Base-by-base conservation (phyloP, 2,888 invertebrate genomes). In the Tolmerus cingulatus region DNA sequence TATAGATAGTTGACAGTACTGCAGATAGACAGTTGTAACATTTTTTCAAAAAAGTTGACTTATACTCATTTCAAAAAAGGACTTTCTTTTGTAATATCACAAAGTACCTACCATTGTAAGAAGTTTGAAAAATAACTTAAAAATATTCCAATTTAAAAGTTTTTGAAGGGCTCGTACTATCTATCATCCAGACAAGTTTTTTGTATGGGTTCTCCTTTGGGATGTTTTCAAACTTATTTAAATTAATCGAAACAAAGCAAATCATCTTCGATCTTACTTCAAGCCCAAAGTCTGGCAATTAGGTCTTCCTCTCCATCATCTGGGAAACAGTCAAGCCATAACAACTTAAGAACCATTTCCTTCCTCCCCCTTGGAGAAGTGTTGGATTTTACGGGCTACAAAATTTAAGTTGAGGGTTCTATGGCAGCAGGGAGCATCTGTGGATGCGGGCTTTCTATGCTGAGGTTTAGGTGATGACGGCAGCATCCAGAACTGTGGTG, bases 181-280 rank as follows among this genome's bases (percentile, higher is more conserved):
- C 51, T n/a, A 51, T 51, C 7, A 51, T n/a, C n/a, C 51, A 51
- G 5, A 19, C 7, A 19, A 51, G n/a, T n/a, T 7, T 40, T 51
- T n/a, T 5, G n/a, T 5, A 1, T 51, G 51, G 5, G 5, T 51
- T n/a, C n/a, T 1, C 12, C n/a, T 51, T n/a, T 51, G n/a, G n/a
- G n/a, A 51, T 51, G n/a, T 37, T 27, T 16, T 12, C 19, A 12
- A 43, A 43, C 78, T 78, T 37, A 78, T 78, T 78, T 3, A 78
- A 78, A 78, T 78, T 78, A 78, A 78, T 78, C 78, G n/a, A 78
- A 78, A 43, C 66, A 66, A 66, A 66, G 66, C 43, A 43, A 78
- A 78, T 78, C 37, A 78, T 78, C 40, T 78, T 43, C 37, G 78
- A 78, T 78, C 19, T 66, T 23, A 66, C 27, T 27, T 66, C 9